These are phyloP conservation scores for Anableps anableps DNA, from an alignment of 2,797 vertebrate species.

Conservation along the genomic window DNA sequence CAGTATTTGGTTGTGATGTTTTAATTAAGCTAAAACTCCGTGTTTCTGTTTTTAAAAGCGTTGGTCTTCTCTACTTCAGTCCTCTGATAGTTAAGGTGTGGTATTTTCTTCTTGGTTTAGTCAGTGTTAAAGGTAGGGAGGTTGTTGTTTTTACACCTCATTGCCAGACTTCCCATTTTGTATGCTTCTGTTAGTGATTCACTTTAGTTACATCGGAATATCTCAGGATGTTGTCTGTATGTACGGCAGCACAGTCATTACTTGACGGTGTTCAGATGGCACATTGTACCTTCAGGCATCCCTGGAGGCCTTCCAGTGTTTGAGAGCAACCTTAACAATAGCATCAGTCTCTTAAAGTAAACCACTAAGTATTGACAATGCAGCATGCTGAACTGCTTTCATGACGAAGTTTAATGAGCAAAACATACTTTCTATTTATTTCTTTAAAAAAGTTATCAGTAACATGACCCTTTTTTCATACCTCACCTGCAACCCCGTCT, in stretches of 20 bases:
- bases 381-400: neutral
- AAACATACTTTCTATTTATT: neutral
- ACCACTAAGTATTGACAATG: neutral
- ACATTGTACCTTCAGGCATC: neutral
- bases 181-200: neutral
- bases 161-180: neutral
- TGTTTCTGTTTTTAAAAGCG: neutral
- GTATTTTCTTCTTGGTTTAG: neutral
- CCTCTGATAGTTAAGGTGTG: too few relatives aligned
- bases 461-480: neutral
- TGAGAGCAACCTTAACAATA: neutral
- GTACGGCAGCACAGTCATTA: neutral
- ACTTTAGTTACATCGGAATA: neutral
- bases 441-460: neutral
- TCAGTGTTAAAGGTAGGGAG: neutral
- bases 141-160: neutral
- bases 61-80: neutral
- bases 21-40: neutral
- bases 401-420: neutral
- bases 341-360: neutral
- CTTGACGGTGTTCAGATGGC: neutral
- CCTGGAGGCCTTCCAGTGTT: neutral
- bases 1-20: neutral
- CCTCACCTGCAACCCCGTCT: neutral
- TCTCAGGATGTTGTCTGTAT: neutral